Percentiles rank a stretch among this genome's conserved stretches.
phyloP scores from a whole-genome alignment of 2,113 vertebrate species.

The Misgurnus anguillicaudatus region DNA sequence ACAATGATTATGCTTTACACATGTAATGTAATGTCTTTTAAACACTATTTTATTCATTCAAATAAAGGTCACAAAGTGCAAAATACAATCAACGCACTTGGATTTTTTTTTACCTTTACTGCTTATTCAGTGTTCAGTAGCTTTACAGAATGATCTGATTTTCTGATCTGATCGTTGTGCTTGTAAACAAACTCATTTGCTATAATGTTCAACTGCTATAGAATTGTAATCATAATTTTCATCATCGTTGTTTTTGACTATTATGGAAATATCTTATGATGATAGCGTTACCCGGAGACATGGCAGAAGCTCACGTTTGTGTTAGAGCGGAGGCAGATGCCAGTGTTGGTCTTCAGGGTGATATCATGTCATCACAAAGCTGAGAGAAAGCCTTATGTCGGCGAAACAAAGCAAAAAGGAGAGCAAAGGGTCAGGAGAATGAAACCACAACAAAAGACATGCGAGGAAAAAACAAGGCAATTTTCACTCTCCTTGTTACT shows the following conservation, averaged over 20 bases:
- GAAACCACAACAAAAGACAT: slow-evolving; percentile 44
- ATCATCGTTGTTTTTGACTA: background rate
- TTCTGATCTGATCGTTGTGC: too few species aligned
- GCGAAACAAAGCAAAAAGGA: slow-evolving; percentile 1
- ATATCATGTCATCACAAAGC: slow-evolving; percentile 43
- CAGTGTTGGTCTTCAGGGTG: slow-evolving; percentile 43
- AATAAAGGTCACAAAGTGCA: too few species aligned
- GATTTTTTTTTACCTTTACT: too few species aligned
- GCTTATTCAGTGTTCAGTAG: too few species aligned
- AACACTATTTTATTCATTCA: too few species aligned
- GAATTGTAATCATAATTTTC: slow-evolving; percentile 2
- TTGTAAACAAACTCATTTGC: too few species aligned
- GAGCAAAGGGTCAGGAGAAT: slow-evolving; percentile 3
- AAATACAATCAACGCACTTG: too few species aligned
- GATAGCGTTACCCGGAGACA: background rate
- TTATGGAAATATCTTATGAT: background rate
- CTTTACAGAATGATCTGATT: too few species aligned
- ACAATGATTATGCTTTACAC: too few species aligned
- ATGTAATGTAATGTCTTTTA: too few species aligned
- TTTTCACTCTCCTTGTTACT: slow-evolving; percentile 26
- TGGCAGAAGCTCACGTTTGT: slow-evolving; percentile 44
- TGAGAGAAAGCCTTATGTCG: slow-evolving; percentile 46
- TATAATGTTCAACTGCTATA: background rate
- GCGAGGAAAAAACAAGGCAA: slow-evolving; percentile 22
- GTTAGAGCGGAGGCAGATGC: slow-evolving; percentile 56